Conservation (phyloP, 1,140 invertebrate genomes). For the Plectrocnemia conspersa region DNA sequence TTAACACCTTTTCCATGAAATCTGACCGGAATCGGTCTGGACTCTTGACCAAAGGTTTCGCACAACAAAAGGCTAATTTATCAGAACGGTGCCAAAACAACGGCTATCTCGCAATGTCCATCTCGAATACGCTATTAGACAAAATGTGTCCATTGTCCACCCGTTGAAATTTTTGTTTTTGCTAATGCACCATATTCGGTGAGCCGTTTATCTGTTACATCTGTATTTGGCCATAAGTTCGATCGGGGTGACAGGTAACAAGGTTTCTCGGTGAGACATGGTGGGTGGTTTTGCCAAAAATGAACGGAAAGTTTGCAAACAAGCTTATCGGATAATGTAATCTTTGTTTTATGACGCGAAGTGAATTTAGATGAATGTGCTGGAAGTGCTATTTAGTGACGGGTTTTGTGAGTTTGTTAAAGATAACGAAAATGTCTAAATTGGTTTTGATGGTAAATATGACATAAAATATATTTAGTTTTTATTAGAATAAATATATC, state of each 20-base stretch:
- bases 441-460: too few species aligned
- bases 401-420: too few species aligned
- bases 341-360: too few species aligned
- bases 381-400: too few species aligned
- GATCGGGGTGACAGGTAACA: conserved; percentile 16
- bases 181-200: not conserved
- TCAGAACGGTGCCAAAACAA: conserved; percentile 30
- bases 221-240: conserved; percentile 14
- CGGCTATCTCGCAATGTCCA: conserved; percentile 17
- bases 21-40: conserved; percentile 21
- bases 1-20: conserved; percentile 29
- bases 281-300: conserved; percentile 20
- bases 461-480: too few species aligned
- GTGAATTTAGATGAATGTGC: too few species aligned
- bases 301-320: too few species aligned
- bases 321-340: too few species aligned
- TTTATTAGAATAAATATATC: too few species aligned
- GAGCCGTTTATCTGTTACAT: conserved; percentile 1
- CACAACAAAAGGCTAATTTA: conserved; percentile 27
- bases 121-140: conserved; percentile 30
- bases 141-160: conserved; percentile 9
- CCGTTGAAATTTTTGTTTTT: conserved; percentile 25
- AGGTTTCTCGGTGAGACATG: conserved; percentile 2
- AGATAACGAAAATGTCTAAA: too few species aligned
- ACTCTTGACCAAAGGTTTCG: conserved; percentile 2